Evolutionary conservation across 2,888 invertebrate genomes (phyloP).

Genomic region (Hyposoter dolosus): DNA sequence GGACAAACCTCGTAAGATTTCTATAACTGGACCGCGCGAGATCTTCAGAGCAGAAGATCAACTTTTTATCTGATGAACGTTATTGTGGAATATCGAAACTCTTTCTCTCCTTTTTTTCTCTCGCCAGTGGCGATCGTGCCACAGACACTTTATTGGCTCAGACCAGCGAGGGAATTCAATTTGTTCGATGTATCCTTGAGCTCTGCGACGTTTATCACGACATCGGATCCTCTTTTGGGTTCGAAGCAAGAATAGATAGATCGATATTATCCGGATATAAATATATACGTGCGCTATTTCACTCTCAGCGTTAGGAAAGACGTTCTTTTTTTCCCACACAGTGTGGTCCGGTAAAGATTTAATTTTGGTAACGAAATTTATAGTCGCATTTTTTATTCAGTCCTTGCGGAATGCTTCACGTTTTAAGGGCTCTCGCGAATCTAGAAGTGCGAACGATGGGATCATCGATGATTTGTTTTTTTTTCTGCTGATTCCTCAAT

Average conservation of each 20-base stretch:
- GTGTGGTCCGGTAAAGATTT: conserved; percentile 35
- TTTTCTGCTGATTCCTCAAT: too few relatives aligned
- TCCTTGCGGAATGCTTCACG: neutral
- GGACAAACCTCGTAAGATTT: conserved; percentile 42
- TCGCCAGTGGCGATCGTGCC: conserved; percentile 56
- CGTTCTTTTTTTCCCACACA: neutral
- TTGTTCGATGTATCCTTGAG: conserved; percentile 67
- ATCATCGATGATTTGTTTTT: too few relatives aligned
- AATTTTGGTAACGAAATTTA: conserved; percentile 4
- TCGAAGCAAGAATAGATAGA: conserved; percentile 53
- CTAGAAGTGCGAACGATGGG: too few relatives aligned
- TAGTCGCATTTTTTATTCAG: neutral
- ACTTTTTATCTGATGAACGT: conserved; percentile 62
- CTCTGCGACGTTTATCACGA: conserved; percentile 63
- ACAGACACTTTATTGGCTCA: conserved; percentile 37
- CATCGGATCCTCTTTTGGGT: conserved; percentile 62
- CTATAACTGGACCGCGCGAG: conserved; percentile 42
- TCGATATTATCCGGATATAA: conserved; percentile 3
- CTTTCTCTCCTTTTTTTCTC: conserved; percentile 20
- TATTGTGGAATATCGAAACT: conserved; percentile 42
- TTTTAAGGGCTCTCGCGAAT: neutral
- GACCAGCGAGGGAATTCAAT: conserved; percentile 67
- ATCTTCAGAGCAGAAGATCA: conserved; percentile 33
- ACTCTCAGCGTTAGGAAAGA: conserved; percentile 50
- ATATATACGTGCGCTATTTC: conserved; percentile 2